Evolutionary conservation across 2,888 invertebrate species (phyloP), one percentile per base, ranked within the genome.

Genomic region (Bombyx huttoni): DNA sequence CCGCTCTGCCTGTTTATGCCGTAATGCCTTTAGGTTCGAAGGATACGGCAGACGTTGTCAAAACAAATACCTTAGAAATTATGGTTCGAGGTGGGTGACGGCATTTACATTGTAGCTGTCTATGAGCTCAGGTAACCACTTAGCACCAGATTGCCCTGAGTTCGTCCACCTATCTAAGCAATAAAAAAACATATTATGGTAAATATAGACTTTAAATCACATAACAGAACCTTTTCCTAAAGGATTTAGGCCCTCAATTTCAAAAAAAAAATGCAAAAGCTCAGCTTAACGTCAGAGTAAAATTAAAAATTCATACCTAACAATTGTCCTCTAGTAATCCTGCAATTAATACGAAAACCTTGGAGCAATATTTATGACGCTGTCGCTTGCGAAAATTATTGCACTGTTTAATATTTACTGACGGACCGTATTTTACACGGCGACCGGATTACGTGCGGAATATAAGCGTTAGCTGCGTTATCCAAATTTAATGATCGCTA

Each of bases 261-360:
- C 0, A 35, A 40, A 40, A 10, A 40, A 40, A 10, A 40, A 40
- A 7, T 40, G 3, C 5, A 3, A 40, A 40, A 40, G 40, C 2
- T 40, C 8, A 40, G 2, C 40, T 10, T 40, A 10, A 54, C 34
- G 51, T 51, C 46, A 45, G 50, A 49, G 24, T 24, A 24, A 45
- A 34, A 35, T 73, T 79, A 75, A 68, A 77, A 76, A 78, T 73
- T 72, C 73, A 71, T 69, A 62, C 64, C 65, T 6, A 69, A 72
- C 74, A 75, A 71, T 74, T 68, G 71, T 64, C 65, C 66, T 74
- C 70, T 73, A 75, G 70, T 75, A 63, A 48, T 68, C 66, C 75
- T 70, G 70, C 72, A 79, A 81, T 79, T 80, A 82, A 80, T 79
- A 81, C 78, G 75, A 81, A 81, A 80, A 78, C 79, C 75, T 74